Conservation (phyloP, 2,113 vertebrate genomes). For the Daphoenositta chrysoptera region DNA sequence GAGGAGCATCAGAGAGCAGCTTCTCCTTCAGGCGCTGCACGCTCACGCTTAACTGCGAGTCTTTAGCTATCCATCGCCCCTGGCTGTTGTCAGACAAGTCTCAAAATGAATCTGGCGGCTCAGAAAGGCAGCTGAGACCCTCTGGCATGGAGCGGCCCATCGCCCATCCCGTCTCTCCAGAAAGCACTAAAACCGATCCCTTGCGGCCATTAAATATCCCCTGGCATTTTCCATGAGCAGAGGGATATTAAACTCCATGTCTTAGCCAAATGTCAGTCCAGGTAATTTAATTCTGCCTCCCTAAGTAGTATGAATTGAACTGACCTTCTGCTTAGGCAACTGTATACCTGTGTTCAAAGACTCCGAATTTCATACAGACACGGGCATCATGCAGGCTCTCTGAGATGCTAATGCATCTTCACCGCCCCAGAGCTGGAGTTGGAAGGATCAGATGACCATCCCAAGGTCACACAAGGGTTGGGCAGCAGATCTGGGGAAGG, state of each 20-base stretch:
- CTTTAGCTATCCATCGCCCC: not conserved
- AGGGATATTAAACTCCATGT: constrained; percentile 59
- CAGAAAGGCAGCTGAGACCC: not conserved
- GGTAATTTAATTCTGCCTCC: constrained; percentile 61
- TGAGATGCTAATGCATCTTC: not conserved
- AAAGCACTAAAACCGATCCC: not conserved
- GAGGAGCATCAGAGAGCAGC: not conserved
- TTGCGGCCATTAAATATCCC: constrained; percentile 25
- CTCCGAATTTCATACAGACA: not conserved
- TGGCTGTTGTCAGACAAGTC: not conserved
- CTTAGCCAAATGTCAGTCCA: constrained; percentile 65
- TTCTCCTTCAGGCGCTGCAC: not conserved
- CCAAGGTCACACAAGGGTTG: not conserved
- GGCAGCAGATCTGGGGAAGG: not conserved
- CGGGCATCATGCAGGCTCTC: not conserved
- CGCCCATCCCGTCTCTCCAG: not conserved
- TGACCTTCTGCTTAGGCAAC: constrained; percentile 58
- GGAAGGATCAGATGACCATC: not conserved
- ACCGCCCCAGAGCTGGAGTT: fast-evolving
- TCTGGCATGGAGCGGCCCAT: not conserved
- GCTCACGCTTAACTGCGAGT: fast-evolving
- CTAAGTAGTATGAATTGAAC: constrained; percentile 63
- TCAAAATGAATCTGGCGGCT: not conserved
- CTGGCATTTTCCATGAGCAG: constrained; percentile 53
- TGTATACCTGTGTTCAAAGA: constrained; percentile 5